Conservation (phyloP, 1,140 invertebrate species). For the Bombus difficillimus region DNA sequence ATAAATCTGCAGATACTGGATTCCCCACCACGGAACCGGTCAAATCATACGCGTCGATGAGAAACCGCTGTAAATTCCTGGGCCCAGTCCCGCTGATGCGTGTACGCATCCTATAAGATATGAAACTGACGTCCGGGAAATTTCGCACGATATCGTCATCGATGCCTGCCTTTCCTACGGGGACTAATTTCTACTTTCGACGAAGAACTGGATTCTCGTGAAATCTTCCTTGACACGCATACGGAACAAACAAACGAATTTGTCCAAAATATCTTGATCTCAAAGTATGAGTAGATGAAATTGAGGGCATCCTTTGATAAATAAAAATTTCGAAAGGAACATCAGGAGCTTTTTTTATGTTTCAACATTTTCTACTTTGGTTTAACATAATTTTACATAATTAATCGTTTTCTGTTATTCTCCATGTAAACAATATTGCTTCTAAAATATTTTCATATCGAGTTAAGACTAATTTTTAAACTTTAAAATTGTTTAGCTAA, state of each 20-base stretch:
- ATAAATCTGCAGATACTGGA: slow-evolving; percentile 54
- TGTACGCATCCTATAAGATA: neutral
- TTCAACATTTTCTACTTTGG: too few species aligned
- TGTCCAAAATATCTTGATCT: neutral
- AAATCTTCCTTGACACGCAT: neutral
- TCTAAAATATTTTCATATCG: neutral
- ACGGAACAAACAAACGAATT: neutral
- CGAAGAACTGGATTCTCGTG: neutral
- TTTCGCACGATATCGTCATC: neutral
- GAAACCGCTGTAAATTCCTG: slow-evolving; percentile 56
- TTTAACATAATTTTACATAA: too few species aligned
- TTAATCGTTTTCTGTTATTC: neutral
- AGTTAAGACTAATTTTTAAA: neutral
- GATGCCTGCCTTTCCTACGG: neutral
- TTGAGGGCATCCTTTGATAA: too few species aligned
- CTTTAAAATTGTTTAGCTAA: neutral
- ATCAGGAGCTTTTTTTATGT: neutral
- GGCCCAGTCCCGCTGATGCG: neutral
- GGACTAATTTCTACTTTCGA: neutral
- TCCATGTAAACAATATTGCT: neutral
- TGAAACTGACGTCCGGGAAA: neutral
- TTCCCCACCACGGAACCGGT: slow-evolving; percentile 51
- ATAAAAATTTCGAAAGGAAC: neutral
- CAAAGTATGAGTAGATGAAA: neutral
- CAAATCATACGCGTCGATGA: slow-evolving; percentile 39